Evolutionary conservation across 2,797 vertebrate genomes (phyloP).

Genomic region (Carduelis carduelis): DNA sequence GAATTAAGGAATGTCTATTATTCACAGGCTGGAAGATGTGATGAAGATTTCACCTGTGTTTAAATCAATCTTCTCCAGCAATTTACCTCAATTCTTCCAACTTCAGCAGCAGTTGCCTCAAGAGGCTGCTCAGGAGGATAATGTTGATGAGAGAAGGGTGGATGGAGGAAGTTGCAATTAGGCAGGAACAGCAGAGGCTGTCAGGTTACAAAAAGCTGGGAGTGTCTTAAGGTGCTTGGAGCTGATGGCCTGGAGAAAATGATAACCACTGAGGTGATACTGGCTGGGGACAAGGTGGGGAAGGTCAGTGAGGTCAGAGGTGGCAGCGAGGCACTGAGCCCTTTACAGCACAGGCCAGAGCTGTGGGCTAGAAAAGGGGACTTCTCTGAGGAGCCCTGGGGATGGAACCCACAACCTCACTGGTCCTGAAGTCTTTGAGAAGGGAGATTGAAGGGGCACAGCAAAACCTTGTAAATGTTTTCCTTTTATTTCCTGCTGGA

Average conservation of each 20-base stretch:
- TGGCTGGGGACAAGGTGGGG: background rate
- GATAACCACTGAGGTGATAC: background rate
- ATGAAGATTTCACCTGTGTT: background rate
- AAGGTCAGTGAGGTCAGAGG: background rate
- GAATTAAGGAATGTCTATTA: background rate
- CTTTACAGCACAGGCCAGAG: rapidly evolving
- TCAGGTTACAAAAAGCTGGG: background rate
- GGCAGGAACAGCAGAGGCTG: background rate
- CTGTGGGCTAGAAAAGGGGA: background rate
- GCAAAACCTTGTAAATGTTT: background rate
- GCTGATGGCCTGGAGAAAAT: background rate
- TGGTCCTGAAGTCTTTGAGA: background rate
- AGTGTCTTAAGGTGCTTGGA: background rate
- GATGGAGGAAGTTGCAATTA: background rate
- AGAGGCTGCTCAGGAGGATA: background rate
- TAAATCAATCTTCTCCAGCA: background rate
- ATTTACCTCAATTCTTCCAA: background rate
- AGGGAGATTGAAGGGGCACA: rapidly evolving
- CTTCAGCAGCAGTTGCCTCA: background rate
- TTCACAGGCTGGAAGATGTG: background rate
- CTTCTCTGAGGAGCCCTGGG: background rate
- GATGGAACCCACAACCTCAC: background rate
- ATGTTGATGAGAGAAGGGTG: background rate
- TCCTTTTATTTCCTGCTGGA: background rate
- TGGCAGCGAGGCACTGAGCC: background rate